Evolutionary conservation across 2,888 invertebrate genomes (phyloP), one percentile per base, ranked within the genome.

Genomic region (Diadegma fenestrale): DNA sequence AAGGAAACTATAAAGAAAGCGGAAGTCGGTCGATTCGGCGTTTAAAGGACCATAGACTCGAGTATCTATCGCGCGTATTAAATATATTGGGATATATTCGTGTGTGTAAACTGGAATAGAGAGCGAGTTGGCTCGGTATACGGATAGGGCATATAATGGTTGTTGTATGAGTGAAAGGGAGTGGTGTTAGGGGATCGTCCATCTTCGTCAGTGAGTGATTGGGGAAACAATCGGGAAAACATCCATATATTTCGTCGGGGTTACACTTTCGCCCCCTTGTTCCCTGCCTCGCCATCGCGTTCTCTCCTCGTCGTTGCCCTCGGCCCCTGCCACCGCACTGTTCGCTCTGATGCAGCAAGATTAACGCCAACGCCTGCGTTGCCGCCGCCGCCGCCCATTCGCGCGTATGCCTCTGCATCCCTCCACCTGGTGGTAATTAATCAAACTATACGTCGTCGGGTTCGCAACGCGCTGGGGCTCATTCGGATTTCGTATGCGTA

Each of bases 151-250:
- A 61, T 33, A 80, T 76, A 76, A 75, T 58, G 30, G 80, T 71
- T 22, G 69, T 45, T 71, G 69, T 73, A 76, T 45, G 63, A 76
- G 76, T 45, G 76, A 82, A 76, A 82, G 81, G 76, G 76, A 69
- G 76, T 33, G 64, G 71, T 64, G 64, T 69, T 61, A 33, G 75
- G 75, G 58, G 77, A 82, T 82, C 82, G 82, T 82, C 77, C 64
- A 82, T 82, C 82, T 82, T 82, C 82, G 82, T 82, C 82, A 82
- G 77, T 72, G 77, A 82, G 82, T 82, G 82, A 82, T 82, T 82
- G 82, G 82, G 77, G 82, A 82, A 82, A 82, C 82, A 82, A 82
- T 82, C 82, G 82, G 82, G 82, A 82, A 82, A 82, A 82, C 82
- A 82, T 82, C 82, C 82, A 82, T 82, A 82, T 82, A 82, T 82